These are phyloP conservation scores for Vombatus ursinus DNA, from an alignment of 2,113 vertebrate genomes.

Conservation along the genomic window DNA sequence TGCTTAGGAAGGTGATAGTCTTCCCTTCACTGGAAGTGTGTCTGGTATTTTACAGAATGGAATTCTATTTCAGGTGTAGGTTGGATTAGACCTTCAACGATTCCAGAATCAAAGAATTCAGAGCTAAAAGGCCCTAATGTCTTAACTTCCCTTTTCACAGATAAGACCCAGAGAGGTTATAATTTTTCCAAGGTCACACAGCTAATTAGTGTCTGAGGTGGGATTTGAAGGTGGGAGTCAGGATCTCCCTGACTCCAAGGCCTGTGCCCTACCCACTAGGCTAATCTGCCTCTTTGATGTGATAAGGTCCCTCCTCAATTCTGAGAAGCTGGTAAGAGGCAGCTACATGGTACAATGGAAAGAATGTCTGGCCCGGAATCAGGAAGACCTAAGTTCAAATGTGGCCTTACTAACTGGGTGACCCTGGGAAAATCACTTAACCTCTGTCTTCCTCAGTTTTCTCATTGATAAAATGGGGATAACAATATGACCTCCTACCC, in stretches of 20 bases:
- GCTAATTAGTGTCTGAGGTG: neutral
- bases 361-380: neutral
- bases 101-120: neutral
- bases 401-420: neutral
- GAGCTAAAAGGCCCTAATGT: neutral
- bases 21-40: neutral
- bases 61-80: neutral
- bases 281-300: neutral
- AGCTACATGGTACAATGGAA: neutral
- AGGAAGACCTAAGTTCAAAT: neutral
- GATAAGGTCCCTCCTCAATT: neutral
- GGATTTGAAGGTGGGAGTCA: no score
- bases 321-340: neutral
- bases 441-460: neutral
- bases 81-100: neutral
- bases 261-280: neutral
- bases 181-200: neutral
- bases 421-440: neutral
- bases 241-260: neutral
- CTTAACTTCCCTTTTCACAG: neutral
- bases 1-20: neutral
- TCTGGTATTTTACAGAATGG: neutral
- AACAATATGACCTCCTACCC: neutral
- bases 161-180: no score
- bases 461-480: neutral